phyloP scores from a whole-genome alignment of 2,888 invertebrate species.

The Hydrotaea cyrtoneurina region DNA sequence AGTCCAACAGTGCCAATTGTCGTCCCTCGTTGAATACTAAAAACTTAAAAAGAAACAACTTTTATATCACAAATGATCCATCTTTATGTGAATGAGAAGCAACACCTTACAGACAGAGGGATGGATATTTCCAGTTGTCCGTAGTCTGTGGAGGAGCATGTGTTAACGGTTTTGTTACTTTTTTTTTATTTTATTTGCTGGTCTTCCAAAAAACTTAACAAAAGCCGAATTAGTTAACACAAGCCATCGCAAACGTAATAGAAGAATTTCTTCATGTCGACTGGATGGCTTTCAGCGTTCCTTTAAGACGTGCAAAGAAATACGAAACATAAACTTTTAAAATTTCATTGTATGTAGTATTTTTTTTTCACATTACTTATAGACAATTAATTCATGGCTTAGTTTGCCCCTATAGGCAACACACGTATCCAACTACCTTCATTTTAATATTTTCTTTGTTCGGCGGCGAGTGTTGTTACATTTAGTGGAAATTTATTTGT shows the following conservation, averaged over 20 bases:
- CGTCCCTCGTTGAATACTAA: not conserved
- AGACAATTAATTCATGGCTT: conserved; percentile 13
- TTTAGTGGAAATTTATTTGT: conserved; percentile 71
- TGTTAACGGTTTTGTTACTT: conserved; percentile 54
- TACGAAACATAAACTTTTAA: not conserved
- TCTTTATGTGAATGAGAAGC: not conserved
- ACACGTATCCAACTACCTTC: not conserved
- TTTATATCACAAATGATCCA: not conserved
- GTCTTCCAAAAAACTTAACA: conserved; percentile 3
- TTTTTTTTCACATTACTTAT: conserved; percentile 43
- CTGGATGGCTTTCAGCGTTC: conserved; percentile 47
- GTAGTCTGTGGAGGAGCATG: conserved; percentile 17
- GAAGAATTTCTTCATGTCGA: conserved; percentile 61
- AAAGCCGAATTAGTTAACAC: conserved; percentile 25
- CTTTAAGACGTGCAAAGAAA: conserved; percentile 5
- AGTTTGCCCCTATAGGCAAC: conserved; percentile 53
- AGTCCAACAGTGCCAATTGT: not conserved
- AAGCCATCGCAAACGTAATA: conserved; percentile 27
- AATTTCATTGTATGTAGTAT: conserved; percentile 4
- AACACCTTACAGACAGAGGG: not conserved
- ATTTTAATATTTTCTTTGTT: conserved; percentile 37
- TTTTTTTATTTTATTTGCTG: too few species aligned
- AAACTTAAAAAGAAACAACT: conserved; percentile 4
- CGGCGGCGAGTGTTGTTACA: conserved; percentile 41
- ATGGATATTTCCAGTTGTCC: not conserved